phyloP scores from a whole-genome alignment of 2,888 invertebrate species.

The Noctua janthina region DNA sequence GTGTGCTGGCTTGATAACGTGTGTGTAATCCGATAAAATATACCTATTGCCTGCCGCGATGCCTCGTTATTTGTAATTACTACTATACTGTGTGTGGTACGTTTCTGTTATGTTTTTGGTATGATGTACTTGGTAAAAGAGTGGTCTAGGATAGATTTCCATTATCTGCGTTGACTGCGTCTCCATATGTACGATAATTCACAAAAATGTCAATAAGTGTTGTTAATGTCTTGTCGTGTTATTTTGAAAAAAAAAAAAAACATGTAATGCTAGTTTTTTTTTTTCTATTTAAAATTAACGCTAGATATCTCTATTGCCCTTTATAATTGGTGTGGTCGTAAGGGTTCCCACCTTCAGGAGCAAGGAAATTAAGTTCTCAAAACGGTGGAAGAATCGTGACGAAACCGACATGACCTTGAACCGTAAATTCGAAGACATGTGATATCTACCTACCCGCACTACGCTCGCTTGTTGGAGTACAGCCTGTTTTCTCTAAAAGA shows the following conservation, averaged over 20 bases:
- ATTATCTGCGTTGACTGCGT: neutral
- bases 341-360: neutral
- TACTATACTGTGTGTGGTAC: conserved; percentile 64
- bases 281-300: neutral
- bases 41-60: conserved; percentile 77
- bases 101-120: conserved; percentile 64
- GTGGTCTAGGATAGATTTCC: neutral
- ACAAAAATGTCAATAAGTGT: neutral
- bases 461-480: neutral
- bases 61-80: conserved; percentile 86
- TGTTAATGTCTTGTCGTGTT: neutral
- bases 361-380: neutral
- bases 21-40: conserved; percentile 87
- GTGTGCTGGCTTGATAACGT: conserved; percentile 81
- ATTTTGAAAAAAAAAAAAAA: neutral
- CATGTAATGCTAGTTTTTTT: neutral
- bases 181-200: neutral
- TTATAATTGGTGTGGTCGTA: neutral
- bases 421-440: neutral
- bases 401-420: too few species aligned
- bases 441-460: neutral
- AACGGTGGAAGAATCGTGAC: neutral
- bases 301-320: neutral
- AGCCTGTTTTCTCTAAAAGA: neutral
- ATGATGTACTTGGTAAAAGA: neutral